Evolutionary conservation across 1,140 invertebrate species (phyloP).

Genomic region (Drosophila carrolli): DNA sequence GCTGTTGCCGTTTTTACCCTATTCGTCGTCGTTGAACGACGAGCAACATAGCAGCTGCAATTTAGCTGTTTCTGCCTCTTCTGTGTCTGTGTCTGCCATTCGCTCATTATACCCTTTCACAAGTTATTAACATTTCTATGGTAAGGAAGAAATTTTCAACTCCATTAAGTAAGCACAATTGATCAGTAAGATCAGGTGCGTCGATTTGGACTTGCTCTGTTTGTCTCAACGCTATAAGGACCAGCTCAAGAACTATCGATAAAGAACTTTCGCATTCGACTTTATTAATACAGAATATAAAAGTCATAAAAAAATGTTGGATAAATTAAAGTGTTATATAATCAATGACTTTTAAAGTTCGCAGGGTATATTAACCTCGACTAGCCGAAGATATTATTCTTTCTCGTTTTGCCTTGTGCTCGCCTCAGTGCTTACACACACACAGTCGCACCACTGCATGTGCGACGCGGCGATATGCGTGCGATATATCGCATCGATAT

Average conservation of each 20-base stretch:
- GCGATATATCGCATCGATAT: conserved; percentile 16
- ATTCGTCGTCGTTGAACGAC: conserved; percentile 57
- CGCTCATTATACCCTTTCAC: conserved; percentile 69
- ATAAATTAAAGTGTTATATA: too few species aligned
- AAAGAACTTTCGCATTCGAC: too few species aligned
- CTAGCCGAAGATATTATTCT: background rate
- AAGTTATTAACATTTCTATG: conserved; percentile 1
- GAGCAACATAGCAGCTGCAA: conserved; percentile 75
- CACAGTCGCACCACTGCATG: background rate
- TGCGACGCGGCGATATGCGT: conserved; percentile 16
- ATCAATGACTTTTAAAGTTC: background rate
- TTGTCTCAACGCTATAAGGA: too few species aligned
- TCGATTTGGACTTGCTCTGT: too few species aligned
- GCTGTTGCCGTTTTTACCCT: conserved; percentile 70
- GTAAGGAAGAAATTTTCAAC: too few species aligned
- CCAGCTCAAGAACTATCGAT: too few species aligned
- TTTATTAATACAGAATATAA: too few species aligned
- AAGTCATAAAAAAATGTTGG: too few species aligned
- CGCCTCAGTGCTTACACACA: conserved; percentile 7
- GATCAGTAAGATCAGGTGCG: background rate
- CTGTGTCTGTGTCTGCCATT: conserved; percentile 47
- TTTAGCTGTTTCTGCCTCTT: conserved; percentile 64
- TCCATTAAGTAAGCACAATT: too few species aligned
- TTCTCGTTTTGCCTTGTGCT: conserved; percentile 21
- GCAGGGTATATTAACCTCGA: background rate